Evolutionary conservation across 1,140 invertebrate genomes (phyloP), one percentile per base, ranked within the genome.

Genomic region (Apocrypta bakeri): DNA sequence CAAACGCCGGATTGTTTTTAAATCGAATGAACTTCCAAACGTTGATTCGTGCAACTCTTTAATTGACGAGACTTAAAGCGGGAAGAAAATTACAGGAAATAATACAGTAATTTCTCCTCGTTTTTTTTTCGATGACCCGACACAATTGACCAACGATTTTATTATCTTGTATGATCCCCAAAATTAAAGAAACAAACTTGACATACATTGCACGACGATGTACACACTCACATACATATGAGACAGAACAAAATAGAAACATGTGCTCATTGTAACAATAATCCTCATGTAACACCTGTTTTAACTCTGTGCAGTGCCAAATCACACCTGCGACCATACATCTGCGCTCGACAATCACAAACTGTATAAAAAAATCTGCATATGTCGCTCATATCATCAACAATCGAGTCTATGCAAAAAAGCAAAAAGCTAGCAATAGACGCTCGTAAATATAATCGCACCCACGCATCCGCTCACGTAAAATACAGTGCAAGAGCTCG

Each of bases 261-360:
- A 3, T 64, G 40, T 64, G 21, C 63, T 61, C 79, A 37, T 56
- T 77, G 21, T 77, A 77, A 71, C 48, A 64, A 40, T 77, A 72
- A 78, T 63, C 68, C 31, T 82, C 48, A 72, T 72, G 14, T 78
- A 78, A 78, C 75, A 72, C 40, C 61, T 82, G 24, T 78, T 82
- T 82, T 82, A 82, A 72, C 56, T 82, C 33, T 82, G 75, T 78
- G 75, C 81, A 82, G 81, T 82, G 81, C 81, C 81, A 82, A 82
- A 82, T 82, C 81, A 78, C 75, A 71, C 42, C 81, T 82, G 76
- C 75, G 75, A 82, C 81, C 81, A 72, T 78, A 82, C 66, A 64
- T 82, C 81, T 78, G 81, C 66, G 81, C 68, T 73, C 81, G 81
- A 82, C 81, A 82, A 82, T 82, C 81, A 82, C 75, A 72, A 82